Evolutionary conservation across 2,888 invertebrate species (phyloP).

Genomic region (Chironomus riparius): DNA sequence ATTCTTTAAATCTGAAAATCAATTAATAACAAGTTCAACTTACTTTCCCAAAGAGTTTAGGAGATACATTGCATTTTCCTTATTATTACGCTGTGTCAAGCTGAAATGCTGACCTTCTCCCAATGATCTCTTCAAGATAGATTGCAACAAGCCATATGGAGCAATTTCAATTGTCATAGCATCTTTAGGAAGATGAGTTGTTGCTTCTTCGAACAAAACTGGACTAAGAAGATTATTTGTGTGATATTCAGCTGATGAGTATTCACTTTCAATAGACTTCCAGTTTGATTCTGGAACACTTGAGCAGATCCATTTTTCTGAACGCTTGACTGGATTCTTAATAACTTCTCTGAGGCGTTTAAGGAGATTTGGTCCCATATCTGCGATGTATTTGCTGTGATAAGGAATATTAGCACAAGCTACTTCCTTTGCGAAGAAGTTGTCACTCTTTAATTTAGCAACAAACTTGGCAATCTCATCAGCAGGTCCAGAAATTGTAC

Average conservation of each 20-base stretch:
- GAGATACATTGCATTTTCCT: conserved; percentile 42
- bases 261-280: conserved; percentile 52
- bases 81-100: conserved; percentile 50
- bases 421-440: conserved; percentile 66
- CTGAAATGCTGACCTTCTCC: conserved; percentile 49
- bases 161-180: conserved; percentile 60
- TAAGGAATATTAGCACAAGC: conserved; percentile 75
- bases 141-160: conserved; percentile 59
- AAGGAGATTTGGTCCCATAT: conserved; percentile 56
- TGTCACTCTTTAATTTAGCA: conserved; percentile 52
- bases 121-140: conserved; percentile 53
- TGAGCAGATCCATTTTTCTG: conserved; percentile 67
- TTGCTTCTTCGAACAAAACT: conserved; percentile 53
- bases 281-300: conserved; percentile 60
- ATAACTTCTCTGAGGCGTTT: conserved; percentile 54
- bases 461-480: conserved; percentile 54
- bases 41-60: conserved; percentile 44
- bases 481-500: conserved; percentile 72
- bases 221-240: conserved; percentile 67
- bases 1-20: neutral
- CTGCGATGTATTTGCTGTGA: conserved; percentile 67
- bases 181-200: conserved; percentile 51
- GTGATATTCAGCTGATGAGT: conserved; percentile 76
- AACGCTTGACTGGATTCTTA: conserved; percentile 52
- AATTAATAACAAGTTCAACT: conserved; percentile 32